Conservation (phyloP, 2,113 vertebrate genomes). For the Platichthys flesus region DNA sequence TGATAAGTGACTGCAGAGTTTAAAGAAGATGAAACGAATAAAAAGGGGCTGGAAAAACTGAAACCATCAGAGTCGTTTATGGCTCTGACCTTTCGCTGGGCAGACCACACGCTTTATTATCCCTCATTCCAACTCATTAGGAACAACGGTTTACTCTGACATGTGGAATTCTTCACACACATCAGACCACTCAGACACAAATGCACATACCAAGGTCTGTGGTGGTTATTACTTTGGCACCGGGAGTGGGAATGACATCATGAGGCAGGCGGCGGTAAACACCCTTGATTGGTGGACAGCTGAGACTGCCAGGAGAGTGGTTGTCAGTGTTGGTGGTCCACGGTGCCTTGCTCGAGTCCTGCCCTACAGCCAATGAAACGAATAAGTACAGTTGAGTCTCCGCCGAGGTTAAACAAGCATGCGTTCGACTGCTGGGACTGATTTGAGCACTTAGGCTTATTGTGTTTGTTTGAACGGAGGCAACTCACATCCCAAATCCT, state of each 20-base stretch:
- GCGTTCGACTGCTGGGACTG: slow-evolving; percentile 58
- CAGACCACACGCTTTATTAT: slow-evolving; percentile 57
- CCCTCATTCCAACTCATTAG: slow-evolving; percentile 68
- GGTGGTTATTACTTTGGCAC: slow-evolving; percentile 75
- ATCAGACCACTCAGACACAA: slow-evolving; percentile 51
- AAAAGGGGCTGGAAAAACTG: slow-evolving; percentile 33
- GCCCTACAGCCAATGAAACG: slow-evolving; percentile 43
- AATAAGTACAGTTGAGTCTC: slow-evolving; percentile 42
- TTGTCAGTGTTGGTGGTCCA: slow-evolving; percentile 79
- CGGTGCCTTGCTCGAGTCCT: slow-evolving; percentile 41
- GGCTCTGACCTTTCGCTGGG: slow-evolving; percentile 71
- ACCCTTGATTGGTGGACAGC: slow-evolving; percentile 78
- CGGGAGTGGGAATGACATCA: slow-evolving; percentile 76
- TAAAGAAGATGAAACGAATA: slow-evolving; percentile 39
- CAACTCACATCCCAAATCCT: slow-evolving; percentile 57
- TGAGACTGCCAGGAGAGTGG: slow-evolving; percentile 70
- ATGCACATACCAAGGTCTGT: slow-evolving; percentile 57
- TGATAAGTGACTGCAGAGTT: slow-evolving; percentile 67
- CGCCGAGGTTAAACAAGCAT: slow-evolving; percentile 52
- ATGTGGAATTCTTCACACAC: slow-evolving; percentile 71
- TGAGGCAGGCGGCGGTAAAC: slow-evolving; percentile 74
- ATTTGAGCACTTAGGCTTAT: slow-evolving; percentile 64
- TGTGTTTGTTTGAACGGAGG: slow-evolving; percentile 71
- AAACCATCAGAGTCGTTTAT: slow-evolving; percentile 65
- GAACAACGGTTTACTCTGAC: slow-evolving; percentile 60